A percentile compares a stretch with the other conserved stretches of the same genome.
Evolutionary conservation across 2,797 vertebrate species (phyloP).

Genomic region (Sylvia borin): DNA sequence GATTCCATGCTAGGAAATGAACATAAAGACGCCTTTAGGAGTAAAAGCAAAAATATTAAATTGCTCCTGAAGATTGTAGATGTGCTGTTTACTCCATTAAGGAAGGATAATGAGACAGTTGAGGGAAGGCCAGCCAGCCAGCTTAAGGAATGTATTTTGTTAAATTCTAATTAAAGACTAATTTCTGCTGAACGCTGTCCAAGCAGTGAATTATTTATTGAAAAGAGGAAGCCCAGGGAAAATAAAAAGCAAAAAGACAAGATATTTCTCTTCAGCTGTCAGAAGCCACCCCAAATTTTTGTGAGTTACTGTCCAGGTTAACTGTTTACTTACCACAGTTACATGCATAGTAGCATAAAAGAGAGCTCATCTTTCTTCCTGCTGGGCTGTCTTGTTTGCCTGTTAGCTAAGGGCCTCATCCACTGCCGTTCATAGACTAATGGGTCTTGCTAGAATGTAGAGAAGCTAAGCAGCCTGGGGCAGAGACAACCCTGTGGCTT

Average conservation of each 20-base stretch:
- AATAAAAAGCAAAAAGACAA: neutral
- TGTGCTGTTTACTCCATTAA: neutral
- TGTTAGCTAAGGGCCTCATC: neutral
- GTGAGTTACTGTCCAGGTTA: neutral
- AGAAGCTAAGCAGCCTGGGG: neutral
- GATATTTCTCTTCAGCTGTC: neutral
- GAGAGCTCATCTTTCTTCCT: neutral
- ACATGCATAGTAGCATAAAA: neutral
- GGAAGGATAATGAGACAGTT: constrained; percentile 5
- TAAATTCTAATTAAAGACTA: constrained; percentile 38
- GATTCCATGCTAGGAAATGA: constrained; percentile 25
- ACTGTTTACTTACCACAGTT: neutral
- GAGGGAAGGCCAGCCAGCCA: neutral
- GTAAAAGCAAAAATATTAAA: constrained; percentile 1
- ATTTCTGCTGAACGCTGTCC: constrained; percentile 23
- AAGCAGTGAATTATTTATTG: constrained; percentile 23
- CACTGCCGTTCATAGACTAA: neutral
- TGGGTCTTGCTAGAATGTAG: neutral
- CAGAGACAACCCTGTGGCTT: neutral
- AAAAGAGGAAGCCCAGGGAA: neutral
- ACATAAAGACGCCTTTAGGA: neutral
- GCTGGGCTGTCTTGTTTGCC: neutral
- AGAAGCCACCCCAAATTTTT: neutral
- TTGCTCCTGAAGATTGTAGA: neutral
- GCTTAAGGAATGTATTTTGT: neutral